phyloP scores from a whole-genome alignment of 2,797 vertebrate species.

The Falco cherrug region DNA sequence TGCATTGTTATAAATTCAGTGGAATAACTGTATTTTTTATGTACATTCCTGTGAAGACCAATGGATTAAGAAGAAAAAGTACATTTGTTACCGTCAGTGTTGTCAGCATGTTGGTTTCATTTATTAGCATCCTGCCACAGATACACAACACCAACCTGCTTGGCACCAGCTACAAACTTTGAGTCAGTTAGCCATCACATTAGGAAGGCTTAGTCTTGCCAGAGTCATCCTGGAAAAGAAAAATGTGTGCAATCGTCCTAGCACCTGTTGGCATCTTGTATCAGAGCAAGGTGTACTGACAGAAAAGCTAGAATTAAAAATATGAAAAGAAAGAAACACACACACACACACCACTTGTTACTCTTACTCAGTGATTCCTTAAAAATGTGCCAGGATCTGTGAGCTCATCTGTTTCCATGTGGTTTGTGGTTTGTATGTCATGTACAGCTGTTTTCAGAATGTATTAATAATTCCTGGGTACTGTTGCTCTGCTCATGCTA shows the following conservation, averaged over 20 bases:
- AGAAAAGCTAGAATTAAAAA: not conserved
- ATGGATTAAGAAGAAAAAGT: not conserved
- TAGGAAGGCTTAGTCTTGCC: not conserved
- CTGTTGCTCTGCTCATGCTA: not conserved
- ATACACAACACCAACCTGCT: not conserved
- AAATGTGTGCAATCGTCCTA: not conserved
- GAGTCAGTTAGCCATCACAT: not conserved
- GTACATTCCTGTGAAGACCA: not conserved
- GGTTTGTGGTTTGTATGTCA: not conserved
- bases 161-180: not conserved
- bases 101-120: not conserved
- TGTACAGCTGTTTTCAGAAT: not conserved
- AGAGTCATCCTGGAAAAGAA: not conserved
- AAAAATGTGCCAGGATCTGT: not conserved
- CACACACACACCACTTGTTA: not conserved
- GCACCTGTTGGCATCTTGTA: not conserved
- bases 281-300: not conserved
- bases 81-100: not conserved
- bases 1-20: not conserved
- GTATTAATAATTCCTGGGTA: not conserved
- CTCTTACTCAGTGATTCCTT: not conserved
- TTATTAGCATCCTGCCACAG: not conserved
- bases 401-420: not conserved
- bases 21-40: not conserved
- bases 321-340: not conserved